phyloP scores from a whole-genome alignment of 2,888 invertebrate genomes.

The Drosophila histrio region DNA sequence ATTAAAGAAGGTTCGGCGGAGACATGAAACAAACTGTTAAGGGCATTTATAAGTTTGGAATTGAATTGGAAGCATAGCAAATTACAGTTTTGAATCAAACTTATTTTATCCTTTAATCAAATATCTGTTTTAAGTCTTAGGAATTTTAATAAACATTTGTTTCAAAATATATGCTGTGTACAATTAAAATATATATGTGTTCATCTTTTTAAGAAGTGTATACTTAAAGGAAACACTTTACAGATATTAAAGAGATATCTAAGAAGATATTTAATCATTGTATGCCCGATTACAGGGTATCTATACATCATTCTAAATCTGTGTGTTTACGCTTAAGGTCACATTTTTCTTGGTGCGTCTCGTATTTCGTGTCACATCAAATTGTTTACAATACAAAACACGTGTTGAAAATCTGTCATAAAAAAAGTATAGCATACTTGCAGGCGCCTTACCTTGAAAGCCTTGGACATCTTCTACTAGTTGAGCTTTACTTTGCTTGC shows the following conservation, averaged over 20 bases:
- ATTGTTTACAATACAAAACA: slow-evolving; percentile 74
- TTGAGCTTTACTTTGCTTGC: slow-evolving; percentile 10
- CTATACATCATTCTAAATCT: background rate
- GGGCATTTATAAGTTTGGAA: too few relatives aligned
- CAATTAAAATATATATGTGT: too few relatives aligned
- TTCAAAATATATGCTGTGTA: too few relatives aligned
- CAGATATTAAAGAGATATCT: too few relatives aligned
- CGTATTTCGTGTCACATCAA: slow-evolving; percentile 47
- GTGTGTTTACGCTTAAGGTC: slow-evolving; percentile 33
- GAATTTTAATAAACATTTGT: too few relatives aligned
- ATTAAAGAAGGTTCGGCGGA: background rate
- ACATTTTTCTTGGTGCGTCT: slow-evolving; percentile 5
- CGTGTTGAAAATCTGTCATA: slow-evolving; percentile 65
- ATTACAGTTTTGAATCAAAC: too few relatives aligned
- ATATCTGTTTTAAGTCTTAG: too few relatives aligned
- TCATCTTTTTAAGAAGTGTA: too few relatives aligned
- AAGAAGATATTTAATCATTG: background rate
- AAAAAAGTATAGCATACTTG: slow-evolving; percentile 37
- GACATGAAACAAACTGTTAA: background rate
- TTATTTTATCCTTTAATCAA: too few relatives aligned
- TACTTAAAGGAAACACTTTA: too few relatives aligned
- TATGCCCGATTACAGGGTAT: slow-evolving; percentile 6
- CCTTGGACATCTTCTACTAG: slow-evolving; percentile 23
- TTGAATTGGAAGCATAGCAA: too few relatives aligned
- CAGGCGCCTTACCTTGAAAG: slow-evolving; percentile 45